A percentile compares a stretch with the other conserved stretches of the same genome.
Conservation (phyloP, 2,888 invertebrate species). For the Dasysyrphus tricinctus region DNA sequence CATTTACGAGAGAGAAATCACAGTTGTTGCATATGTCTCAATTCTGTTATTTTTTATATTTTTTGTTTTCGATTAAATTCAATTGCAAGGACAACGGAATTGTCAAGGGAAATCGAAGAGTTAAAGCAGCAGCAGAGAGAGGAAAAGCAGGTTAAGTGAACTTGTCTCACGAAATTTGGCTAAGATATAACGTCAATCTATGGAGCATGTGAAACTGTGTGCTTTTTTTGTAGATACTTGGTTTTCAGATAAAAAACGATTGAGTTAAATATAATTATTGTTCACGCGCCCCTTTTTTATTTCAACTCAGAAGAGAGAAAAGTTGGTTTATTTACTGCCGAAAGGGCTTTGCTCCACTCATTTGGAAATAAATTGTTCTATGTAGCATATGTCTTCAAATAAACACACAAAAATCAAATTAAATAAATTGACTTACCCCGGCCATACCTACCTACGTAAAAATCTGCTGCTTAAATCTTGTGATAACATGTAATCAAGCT, state of each 20-base stretch:
- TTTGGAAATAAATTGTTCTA: conserved; percentile 63
- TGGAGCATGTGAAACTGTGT: no score
- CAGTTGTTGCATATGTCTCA: conserved; percentile 72
- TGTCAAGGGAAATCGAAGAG: conserved; percentile 13
- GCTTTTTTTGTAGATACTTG: no score
- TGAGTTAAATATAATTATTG: conserved; percentile 36
- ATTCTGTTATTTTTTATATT: conserved; percentile 60
- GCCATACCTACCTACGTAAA: background rate
- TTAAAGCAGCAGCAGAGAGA: background rate
- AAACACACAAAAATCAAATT: conserved; percentile 9
- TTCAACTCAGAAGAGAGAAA: background rate
- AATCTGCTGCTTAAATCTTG: background rate
- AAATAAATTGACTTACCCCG: conserved; percentile 13
- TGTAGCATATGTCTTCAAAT: conserved; percentile 52
- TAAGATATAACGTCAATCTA: background rate
- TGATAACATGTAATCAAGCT: no score
- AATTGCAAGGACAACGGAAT: conserved; percentile 46
- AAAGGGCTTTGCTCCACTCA: conserved; percentile 65
- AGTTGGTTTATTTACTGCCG: conserved; percentile 9
- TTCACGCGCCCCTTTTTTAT: conserved; percentile 36
- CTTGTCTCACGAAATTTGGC: background rate
- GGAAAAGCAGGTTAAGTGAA: background rate
- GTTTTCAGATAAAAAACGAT: background rate
- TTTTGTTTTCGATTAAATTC: conserved; percentile 53
- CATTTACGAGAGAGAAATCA: conserved; percentile 9